These are phyloP conservation scores for Microctenopoma stevenorrisi DNA, from an alignment of 2,797 vertebrate genomes.

Conservation along the genomic window DNA sequence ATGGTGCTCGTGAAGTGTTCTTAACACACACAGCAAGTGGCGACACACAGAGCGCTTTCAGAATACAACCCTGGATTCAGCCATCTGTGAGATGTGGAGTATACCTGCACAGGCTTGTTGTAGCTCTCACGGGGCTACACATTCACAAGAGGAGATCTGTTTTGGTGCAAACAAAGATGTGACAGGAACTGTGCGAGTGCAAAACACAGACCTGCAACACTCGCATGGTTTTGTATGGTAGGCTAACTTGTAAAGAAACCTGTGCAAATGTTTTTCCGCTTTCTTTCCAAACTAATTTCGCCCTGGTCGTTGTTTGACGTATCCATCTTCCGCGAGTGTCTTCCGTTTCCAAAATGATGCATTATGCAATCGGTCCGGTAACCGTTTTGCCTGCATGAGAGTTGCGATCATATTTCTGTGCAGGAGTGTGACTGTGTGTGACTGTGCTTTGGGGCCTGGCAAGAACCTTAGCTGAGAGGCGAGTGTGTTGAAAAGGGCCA, in stretches of 20 bases:
- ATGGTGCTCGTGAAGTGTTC: slow-evolving; percentile 44
- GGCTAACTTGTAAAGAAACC: background rate
- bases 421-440: slow-evolving; percentile 18
- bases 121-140: slow-evolving; percentile 18
- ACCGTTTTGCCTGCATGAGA: slow-evolving; percentile 45
- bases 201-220: background rate
- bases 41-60: slow-evolving; percentile 17
- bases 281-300: background rate
- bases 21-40: slow-evolving; percentile 42
- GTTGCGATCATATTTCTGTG: slow-evolving; percentile 46
- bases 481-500: slow-evolving; percentile 73
- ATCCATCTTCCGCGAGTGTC: slow-evolving; percentile 25
- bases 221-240: background rate
- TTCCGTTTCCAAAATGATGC: slow-evolving; percentile 50
- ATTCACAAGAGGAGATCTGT: slow-evolving; percentile 32
- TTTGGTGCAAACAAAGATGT: slow-evolving; percentile 23
- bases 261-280: background rate
- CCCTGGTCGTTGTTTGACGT: too few species aligned
- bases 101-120: slow-evolving; percentile 54
- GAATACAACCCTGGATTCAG: slow-evolving; percentile 34
- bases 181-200: slow-evolving; percentile 5
- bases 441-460: slow-evolving; percentile 47
- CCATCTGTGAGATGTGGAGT: slow-evolving; percentile 33
- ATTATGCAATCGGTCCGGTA: slow-evolving; percentile 67
- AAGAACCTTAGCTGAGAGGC: slow-evolving; percentile 56